These are phyloP conservation scores for Morone chrysops DNA, from an alignment of 2,113 vertebrate species.

Conservation along the genomic window DNA sequence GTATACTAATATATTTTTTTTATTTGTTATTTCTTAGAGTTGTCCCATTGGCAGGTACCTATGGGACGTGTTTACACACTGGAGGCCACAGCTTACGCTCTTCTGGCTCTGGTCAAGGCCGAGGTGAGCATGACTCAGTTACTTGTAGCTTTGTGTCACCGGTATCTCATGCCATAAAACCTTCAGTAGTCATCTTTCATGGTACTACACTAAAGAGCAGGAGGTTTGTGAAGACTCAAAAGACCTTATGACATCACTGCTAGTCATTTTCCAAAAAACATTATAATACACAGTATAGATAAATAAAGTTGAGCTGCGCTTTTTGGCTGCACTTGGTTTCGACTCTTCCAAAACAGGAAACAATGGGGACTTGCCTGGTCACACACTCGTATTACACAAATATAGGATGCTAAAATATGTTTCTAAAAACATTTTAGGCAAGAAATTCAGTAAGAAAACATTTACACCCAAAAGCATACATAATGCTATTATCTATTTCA, in stretches of 20 bases:
- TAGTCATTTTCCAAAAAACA: background rate
- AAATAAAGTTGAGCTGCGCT: too few species aligned
- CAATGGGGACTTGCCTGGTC: too few species aligned
- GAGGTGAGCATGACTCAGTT: constrained; percentile 44
- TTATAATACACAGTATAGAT: too few species aligned
- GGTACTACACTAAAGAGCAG: background rate
- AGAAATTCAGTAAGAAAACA: too few species aligned
- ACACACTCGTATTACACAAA: too few species aligned
- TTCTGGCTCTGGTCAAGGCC: constrained; percentile 85
- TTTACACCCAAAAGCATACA: too few species aligned
- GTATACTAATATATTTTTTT: background rate
- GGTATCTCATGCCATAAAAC: background rate
- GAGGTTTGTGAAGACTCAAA: background rate
- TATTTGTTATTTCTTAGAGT: constrained; percentile 62
- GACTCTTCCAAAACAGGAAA: too few species aligned
- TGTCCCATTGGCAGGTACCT: constrained; percentile 81
- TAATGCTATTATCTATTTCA: too few species aligned
- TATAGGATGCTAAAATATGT: too few species aligned
- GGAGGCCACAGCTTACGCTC: constrained; percentile 90
- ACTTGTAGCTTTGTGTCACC: background rate
- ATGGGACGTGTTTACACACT: constrained; percentile 79
- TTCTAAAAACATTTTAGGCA: too few species aligned
- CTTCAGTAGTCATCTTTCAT: background rate
- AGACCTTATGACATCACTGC: background rate
- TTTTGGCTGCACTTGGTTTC: too few species aligned